Evolutionary conservation across 1,140 invertebrate species (phyloP), one percentile per base, ranked within the genome.

Genomic region (Adelges cooleyi): DNA sequence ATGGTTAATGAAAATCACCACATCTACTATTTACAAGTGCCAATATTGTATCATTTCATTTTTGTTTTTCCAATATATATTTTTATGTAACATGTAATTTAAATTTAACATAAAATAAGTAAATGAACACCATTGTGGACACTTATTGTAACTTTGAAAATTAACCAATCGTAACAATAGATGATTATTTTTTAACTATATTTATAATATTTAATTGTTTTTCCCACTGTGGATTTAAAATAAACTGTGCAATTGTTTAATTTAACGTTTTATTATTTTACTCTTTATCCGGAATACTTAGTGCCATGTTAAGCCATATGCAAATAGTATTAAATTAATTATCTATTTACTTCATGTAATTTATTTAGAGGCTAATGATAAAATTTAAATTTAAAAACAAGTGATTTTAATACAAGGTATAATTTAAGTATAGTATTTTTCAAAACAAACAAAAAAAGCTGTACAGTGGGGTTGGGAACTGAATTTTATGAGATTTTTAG

Each of bases 171-270:
- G 25, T 62, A 62, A 62, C 56, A 62, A 59, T 40, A 46, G 42
- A 62, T 48, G 53, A 59, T 59, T 59, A 62, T 62, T 62, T 62
- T 62, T 62, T 62, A 62, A 62, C 56, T 62, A 62, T 62, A 62
- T 62, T 62, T 62, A 48, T 62, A 62, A 62, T 62, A 62, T 62
- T 62, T 62, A 62, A 62, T 62, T 62, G 56, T 62, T 62, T 62
- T 46, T 11, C 42, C 42, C 40, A 6, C 33, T 62, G 56, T 11
- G 56, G 56, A 62, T 33, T 62, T n/a, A n/a, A 22, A 62, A 62
- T 62, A 62, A 62, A 62, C n/a, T 62, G 56, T 62, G 56, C 56
- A 62, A 62, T 62, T 62, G 56, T 62, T n/a, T 62, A 46, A 62
- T 42, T 62, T 48, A 59, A 46, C 9, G 13, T 20, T 15, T 42